A percentile compares a stretch with the other conserved stretches of the same genome.
Evolutionary conservation across 2,888 invertebrate species (phyloP).

Genomic region (Spilarctia lutea): DNA sequence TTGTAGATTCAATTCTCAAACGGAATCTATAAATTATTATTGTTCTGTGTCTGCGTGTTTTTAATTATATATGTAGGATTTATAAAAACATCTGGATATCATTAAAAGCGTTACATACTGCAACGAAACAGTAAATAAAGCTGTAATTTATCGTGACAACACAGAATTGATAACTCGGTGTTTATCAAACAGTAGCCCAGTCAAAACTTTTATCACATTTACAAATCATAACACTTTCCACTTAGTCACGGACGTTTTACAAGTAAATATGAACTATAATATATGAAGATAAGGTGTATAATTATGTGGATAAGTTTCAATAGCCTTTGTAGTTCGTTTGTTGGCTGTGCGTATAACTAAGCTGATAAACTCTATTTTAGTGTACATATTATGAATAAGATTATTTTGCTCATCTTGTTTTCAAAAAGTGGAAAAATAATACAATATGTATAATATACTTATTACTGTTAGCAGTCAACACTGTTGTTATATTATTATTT

Average conservation of each 20-base stretch:
- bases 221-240: not conserved
- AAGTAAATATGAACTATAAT: not conserved
- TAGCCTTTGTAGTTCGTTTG: not conserved
- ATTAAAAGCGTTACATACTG: not conserved
- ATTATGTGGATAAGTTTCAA: not conserved
- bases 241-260: not conserved
- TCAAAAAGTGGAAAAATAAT: not conserved
- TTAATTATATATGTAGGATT: too few species aligned
- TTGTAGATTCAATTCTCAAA: too few species aligned
- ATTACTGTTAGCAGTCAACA: too few species aligned
- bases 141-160: not conserved
- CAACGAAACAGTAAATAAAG: not conserved
- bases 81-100: not conserved
- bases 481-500: too few species aligned
- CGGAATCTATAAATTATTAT: too few species aligned
- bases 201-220: not conserved
- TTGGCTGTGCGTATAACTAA: too few species aligned
- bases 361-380: conserved; percentile 3
- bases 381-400: not conserved
- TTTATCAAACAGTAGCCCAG: not conserved
- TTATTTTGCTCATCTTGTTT: not conserved
- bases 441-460: too few species aligned
- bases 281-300: not conserved
- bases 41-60: too few species aligned
- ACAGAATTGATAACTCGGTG: not conserved